Conservation (phyloP, 2,797 vertebrate species). For the Anomalospiza imberbis region DNA sequence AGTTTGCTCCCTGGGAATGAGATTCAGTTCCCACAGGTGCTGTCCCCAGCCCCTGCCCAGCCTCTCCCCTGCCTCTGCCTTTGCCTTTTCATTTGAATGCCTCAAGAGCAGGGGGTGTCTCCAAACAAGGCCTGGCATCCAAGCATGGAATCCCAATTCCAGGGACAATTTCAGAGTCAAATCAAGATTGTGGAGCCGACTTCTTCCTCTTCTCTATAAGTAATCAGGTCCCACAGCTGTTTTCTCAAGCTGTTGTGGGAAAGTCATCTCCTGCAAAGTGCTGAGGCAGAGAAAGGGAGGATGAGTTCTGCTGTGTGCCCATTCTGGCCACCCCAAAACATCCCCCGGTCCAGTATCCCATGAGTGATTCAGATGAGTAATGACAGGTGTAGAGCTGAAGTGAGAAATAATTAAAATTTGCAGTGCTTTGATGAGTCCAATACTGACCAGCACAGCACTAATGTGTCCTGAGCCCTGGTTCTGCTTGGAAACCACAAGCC, state of each 20-base stretch:
- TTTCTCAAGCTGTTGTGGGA: conserved; percentile 3
- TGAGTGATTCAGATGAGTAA: not conserved
- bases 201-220: not conserved
- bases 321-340: not conserved
- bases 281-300: conserved; percentile 18
- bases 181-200: not conserved
- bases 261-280: conserved; percentile 4
- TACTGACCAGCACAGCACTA: not conserved
- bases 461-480: not conserved
- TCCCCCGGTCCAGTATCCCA: not conserved
- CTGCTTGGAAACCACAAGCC: not conserved
- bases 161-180: conserved; percentile 43
- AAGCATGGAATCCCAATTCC: not conserved
- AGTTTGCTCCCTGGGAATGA: not conserved
- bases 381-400: not conserved
- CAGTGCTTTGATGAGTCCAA: not conserved
- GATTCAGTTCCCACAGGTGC: not conserved
- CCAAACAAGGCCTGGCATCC: not conserved
- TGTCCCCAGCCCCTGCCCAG: not conserved
- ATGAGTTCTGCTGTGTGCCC: not conserved
- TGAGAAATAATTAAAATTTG: conserved; percentile 12
- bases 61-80: not conserved
- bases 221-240: not conserved
- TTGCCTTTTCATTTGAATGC: not conserved
- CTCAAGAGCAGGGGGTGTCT: not conserved